Evolutionary conservation across 2,797 vertebrate species (phyloP).

Genomic region (Botia kubotai): DNA sequence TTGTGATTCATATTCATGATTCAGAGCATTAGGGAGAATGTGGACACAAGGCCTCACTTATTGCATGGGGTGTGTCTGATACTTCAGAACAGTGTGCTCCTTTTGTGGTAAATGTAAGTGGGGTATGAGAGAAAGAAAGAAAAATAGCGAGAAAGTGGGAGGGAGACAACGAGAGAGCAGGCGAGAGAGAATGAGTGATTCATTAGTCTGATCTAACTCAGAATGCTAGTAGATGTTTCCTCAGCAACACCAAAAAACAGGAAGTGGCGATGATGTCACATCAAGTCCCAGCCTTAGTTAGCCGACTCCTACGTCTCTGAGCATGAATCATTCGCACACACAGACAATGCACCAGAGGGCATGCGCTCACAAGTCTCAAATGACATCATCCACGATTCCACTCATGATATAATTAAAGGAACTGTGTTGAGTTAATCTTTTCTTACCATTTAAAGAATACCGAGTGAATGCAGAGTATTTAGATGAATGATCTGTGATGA

Average conservation of each 20-base stretch:
- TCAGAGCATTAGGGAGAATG: neutral
- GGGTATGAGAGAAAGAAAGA: conserved; percentile 59
- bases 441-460: conserved; percentile 1
- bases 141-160: conserved; percentile 28
- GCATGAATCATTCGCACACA: conserved; percentile 69
- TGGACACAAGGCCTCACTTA: neutral
- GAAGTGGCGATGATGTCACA: conserved; percentile 79
- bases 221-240: conserved; percentile 56
- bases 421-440: conserved; percentile 3
- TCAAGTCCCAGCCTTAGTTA: conserved; percentile 39
- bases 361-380: conserved; percentile 22
- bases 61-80: conserved; percentile 10
- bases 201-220: conserved; percentile 47
- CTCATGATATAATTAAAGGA: conserved; percentile 34
- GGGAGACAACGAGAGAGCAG: conserved; percentile 46
- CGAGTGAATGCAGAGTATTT: neutral
- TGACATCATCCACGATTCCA: conserved; percentile 45
- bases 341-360: conserved; percentile 31
- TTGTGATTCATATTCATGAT: neutral
- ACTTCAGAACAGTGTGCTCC: conserved; percentile 34
- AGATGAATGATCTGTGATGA: neutral
- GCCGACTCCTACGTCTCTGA: conserved; percentile 43
- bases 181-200: conserved; percentile 52
- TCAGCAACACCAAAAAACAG: conserved; percentile 70
- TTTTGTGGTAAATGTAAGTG: conserved; percentile 29